Evolutionary conservation across 2,797 vertebrate genomes (phyloP), one percentile per base, ranked within the genome.

Genomic region (Avahi laniger): DNA sequence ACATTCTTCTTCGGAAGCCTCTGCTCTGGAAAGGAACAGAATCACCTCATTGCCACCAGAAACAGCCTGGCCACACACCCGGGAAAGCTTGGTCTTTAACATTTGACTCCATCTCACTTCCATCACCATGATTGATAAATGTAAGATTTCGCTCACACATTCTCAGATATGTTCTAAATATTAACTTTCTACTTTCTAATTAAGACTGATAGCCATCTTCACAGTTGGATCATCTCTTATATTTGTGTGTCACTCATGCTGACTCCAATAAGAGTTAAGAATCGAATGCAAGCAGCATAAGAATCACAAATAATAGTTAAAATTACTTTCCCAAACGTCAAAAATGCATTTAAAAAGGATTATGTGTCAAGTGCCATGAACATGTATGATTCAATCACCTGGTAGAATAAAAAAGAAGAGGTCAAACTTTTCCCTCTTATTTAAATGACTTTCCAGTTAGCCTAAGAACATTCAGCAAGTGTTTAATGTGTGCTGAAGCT

Each of bases 1-100:
- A 0, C 95, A 98, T 98, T 98, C 98, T 57, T 98, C 26, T 52
- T 0, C 81, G 2, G 50, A n/a, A 65, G 57, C 4, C 35, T 67
- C 67, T 50, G 24, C 20, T 73, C 26, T 2, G 12, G 35, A 14
- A 73, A 78, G 81, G 35, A 38, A 0, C 2, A 41, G 2, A 15
- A 48, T 8, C 35, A 1, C 33, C 17, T 8, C 35, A 1, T 28
- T 7, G 8, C 17, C 0, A 1, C 43, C 33, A 8, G 82, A 46
- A 33, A 7, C n/a, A 20, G 13, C 35, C 82, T 50, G 6, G 22
- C 0, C 15, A 35, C 14, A 10, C 0, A 0, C n/a, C 20, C 50
- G 1, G 11, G 43, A 43, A 48, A 67, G 2, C 20, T 2, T 9
- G 13, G 13, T 8, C 22, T 83, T 90, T 8, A 35, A 69, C 69